These are phyloP conservation scores for Paguma larvata DNA, from an alignment of 2,797 vertebrate species.

Conservation along the genomic window DNA sequence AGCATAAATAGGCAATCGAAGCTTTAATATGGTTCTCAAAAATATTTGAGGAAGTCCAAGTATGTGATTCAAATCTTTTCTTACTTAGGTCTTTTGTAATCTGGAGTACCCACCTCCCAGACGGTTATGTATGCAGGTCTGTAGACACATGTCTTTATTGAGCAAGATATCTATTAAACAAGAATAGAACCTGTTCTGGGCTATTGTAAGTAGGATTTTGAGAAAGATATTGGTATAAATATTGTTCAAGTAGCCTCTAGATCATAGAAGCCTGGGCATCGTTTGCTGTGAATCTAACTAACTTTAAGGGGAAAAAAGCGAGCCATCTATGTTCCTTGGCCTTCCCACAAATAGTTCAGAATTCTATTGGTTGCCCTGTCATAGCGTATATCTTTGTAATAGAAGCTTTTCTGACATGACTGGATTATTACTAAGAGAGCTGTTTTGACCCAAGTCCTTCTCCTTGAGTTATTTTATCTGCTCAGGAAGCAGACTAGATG, in stretches of 20 bases:
- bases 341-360: background rate
- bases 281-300: background rate
- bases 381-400: background rate
- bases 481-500: background rate
- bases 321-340: background rate
- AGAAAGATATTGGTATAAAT: background rate
- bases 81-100: background rate
- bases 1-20: background rate
- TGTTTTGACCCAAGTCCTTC: slow-evolving; percentile 24
- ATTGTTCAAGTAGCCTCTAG: background rate
- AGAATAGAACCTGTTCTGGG: background rate
- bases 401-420: slow-evolving; percentile 36
- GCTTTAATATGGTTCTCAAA: background rate
- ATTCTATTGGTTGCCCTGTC: background rate
- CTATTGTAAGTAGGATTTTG: background rate
- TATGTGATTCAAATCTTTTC: background rate
- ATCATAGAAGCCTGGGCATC: background rate
- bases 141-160: background rate
- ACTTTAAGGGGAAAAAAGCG: background rate
- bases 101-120: background rate
- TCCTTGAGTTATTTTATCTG: background rate
- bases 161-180: background rate
- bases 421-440: slow-evolving; percentile 6
- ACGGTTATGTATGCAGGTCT: background rate
- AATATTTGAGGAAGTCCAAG: background rate